Evolutionary conservation across 2,797 vertebrate genomes (phyloP), one percentile per base, ranked within the genome.

Genomic region (Spheniscus humboldti): DNA sequence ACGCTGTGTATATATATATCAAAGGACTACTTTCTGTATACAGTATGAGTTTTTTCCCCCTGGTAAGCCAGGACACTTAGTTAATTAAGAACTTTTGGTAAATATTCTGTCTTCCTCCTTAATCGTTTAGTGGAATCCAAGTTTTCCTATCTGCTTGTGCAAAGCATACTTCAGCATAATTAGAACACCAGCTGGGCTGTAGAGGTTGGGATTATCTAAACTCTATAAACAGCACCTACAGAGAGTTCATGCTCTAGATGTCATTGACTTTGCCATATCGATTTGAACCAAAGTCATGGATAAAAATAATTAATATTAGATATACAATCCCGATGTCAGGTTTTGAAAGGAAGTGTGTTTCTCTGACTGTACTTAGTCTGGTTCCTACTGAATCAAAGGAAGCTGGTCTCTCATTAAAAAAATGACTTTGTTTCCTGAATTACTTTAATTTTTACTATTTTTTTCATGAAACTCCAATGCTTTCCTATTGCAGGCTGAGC

Each of bases 301-400:
- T 86, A 93, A 90, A 96, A 91, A 41, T 62, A 96, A 90, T 88
- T 90, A 88, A 23, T 83, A 71, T 73, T 94, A 75, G 39, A 69
- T 86, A 88, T 10, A 71, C 68, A 88, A n/a, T 39, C 27, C 28
- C 3, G 3, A 27, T 62, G 57, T 73, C 47, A 90, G 20, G 37
- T 84, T 92, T 82, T 72, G 27, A 90, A 78, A 80, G 35, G 31
- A 83, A 71, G 7, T 52, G 10, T 12, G 18, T 55, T 92, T 80
- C 31, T 85, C 15, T 83, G 37, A 62, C 64, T 64, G 17, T 90
- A 41, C 19, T 72, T 75, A 59, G 11, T 50, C 17, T 82, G 39
- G 24, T 87, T 92, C 35, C 53, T 80, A 69, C 25, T n/a, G 17
- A 83, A 78, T 68, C 37, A 77, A 84, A 84, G 39, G 30, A 73